phyloP scores from a whole-genome alignment of 2,888 invertebrate species.

The Miltochrista miniata region DNA sequence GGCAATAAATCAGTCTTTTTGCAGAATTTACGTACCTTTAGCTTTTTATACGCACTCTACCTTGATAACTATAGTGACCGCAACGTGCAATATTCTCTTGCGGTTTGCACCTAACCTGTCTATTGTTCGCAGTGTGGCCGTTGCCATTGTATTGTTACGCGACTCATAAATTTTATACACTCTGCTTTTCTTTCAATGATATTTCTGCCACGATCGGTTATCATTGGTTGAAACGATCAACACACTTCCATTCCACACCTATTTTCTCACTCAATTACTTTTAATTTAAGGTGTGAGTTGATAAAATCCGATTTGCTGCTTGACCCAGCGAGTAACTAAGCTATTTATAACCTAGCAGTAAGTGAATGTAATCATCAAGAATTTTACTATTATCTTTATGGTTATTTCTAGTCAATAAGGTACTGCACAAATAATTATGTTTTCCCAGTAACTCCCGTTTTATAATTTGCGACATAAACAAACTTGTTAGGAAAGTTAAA shows the following conservation, averaged over 20 bases:
- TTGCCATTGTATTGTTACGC: conserved; percentile 40
- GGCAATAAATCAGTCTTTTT: conserved; percentile 15
- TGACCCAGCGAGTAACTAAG: not conserved
- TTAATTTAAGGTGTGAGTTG: not conserved
- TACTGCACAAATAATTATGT: not conserved
- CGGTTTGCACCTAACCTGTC: conserved; percentile 42
- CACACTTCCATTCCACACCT: not conserved
- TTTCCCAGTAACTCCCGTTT: not conserved
- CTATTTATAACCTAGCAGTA: conserved; percentile 3
- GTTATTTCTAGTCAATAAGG: not conserved
- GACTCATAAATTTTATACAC: conserved; percentile 22
- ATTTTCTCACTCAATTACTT: not conserved
- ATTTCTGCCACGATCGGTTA: conserved; percentile 2
- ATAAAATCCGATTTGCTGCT: not conserved
- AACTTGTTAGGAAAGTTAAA: no score
- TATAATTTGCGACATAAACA: not conserved
- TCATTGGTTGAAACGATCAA: not conserved
- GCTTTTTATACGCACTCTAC: conserved; percentile 25
- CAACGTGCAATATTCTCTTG: conserved; percentile 53
- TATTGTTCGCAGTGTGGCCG: conserved; percentile 48
- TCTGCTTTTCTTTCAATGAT: conserved; percentile 21
- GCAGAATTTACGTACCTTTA: conserved; percentile 21
- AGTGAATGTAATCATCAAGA: conserved; percentile 2
- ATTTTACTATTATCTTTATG: conserved; percentile 1
- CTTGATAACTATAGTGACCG: conserved; percentile 39